These are phyloP conservation scores for Brachyistius frenatus DNA, from an alignment of 2,113 vertebrate species.

Conservation along the genomic window DNA sequence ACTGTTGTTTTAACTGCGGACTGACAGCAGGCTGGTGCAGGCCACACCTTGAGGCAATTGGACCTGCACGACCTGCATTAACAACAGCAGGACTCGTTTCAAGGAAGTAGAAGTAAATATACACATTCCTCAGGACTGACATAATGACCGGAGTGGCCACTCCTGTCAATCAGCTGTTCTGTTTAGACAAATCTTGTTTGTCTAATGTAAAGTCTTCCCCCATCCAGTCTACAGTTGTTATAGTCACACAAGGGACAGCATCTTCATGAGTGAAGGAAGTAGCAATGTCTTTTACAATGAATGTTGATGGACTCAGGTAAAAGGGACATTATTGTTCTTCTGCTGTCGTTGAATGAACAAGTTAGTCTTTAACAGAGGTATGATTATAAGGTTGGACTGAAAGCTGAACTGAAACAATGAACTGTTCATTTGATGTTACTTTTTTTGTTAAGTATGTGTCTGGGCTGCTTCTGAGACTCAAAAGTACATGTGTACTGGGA, in stretches of 20 bases:
- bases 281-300: too few relatives aligned
- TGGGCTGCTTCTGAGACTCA: not conserved
- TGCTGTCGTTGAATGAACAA: not conserved
- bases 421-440: slow-evolving; percentile 11
- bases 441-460: slow-evolving; percentile 1
- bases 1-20: not conserved
- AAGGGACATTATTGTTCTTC: not conserved
- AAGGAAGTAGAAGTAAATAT: too few relatives aligned
- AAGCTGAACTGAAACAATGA: not conserved
- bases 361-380: not conserved
- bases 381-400: not conserved
- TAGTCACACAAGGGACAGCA: not conserved
- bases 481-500: slow-evolving; percentile 4
- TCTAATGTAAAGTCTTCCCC: not conserved
- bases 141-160: slow-evolving; percentile 77
- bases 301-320: too few relatives aligned
- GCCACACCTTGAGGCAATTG: slow-evolving; percentile 8
- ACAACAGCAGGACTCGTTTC: not conserved
- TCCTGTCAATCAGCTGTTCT: slow-evolving; percentile 86
- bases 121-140: too few relatives aligned
- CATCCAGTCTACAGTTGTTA: not conserved
- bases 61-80: not conserved
- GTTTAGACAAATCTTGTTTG: slow-evolving; percentile 86
- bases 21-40: not conserved
- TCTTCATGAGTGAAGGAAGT: too few relatives aligned